Percentiles rank a stretch among this genome's conserved stretches.
Evolutionary conservation across 2,888 invertebrate genomes (phyloP).

Genomic region (Heliconius hortense): DNA sequence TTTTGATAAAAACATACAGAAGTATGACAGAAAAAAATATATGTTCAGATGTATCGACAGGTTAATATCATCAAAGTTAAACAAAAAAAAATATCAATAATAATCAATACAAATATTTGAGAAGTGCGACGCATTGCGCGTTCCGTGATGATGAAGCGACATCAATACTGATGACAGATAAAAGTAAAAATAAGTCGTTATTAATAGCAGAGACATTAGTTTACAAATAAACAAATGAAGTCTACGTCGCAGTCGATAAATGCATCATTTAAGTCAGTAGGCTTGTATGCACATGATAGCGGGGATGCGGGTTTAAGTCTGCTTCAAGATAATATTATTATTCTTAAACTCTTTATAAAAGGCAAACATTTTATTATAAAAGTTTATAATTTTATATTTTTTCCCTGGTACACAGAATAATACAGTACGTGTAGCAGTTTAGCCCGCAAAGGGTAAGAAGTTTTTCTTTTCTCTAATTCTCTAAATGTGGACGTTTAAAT

Average conservation of each 20-base stretch:
- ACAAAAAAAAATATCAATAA: not conserved
- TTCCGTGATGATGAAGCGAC: not conserved
- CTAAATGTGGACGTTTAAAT: not conserved
- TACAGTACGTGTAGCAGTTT: not conserved
- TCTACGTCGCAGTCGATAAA: not conserved
- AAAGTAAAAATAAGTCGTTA: slow-evolving; percentile 7
- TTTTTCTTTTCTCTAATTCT: not conserved
- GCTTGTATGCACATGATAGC: not conserved
- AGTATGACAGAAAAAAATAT: not conserved
- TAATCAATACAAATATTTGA: not conserved
- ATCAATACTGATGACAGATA: not conserved
- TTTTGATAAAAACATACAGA: not conserved
- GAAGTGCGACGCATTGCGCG: not conserved
- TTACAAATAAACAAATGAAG: not conserved
- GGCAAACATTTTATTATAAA: no score
- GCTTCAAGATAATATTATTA: not conserved
- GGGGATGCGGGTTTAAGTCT: not conserved
- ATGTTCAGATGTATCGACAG: not conserved
- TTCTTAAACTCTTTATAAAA: no score
- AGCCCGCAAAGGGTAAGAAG: not conserved
- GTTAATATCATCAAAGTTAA: not conserved
- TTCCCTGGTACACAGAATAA: not conserved
- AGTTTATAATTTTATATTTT: no score
- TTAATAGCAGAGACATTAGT: slow-evolving; percentile 1
- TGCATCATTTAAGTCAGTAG: not conserved